Evolutionary conservation across 2,888 invertebrate genomes (phyloP), one percentile per base, ranked within the genome.

Genomic region (Pimpla rufipes): DNA sequence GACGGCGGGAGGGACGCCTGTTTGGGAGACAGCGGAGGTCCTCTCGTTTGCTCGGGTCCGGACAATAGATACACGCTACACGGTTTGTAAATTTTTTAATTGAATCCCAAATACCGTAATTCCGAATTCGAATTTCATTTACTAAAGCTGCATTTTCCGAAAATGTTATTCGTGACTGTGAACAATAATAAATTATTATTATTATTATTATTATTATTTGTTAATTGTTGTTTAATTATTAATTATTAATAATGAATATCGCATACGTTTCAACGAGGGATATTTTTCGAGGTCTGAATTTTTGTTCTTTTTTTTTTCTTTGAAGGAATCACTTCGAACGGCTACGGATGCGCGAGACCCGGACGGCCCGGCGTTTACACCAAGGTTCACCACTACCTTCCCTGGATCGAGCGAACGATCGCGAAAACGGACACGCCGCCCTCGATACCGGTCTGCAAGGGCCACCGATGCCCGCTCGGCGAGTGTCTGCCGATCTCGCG

Each of bases 331-430:
- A 97, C 97, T 0, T 97, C 97, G 87, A 97, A 97, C 90, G 97
- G 97, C 0, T 97, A 97, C 90, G 97, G 97, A 0, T 97, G 97
- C 92, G 97, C 97, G 0, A 94, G 97, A 85, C 96, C 97, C 0
- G 96, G 96, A 90, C 94, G 97, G 7, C 97, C 97, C 16, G 97
- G 97, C 47, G 97, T 97, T 59, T 97, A 97, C 93, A 97, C 97
- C 0, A 97, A 97, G 93, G 96, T 97, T 21, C 95, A 95, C 21
- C 95, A 96, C 92, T 97, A 97, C 92, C 93, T 96, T 52, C 94
- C 95, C 35, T 97, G 97, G 97, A 96, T 97, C 80, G 94, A 96
- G 88, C 93, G 94, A 59, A 94, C 95, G 16, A 95, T 96, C 87
- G 83, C 89, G 0, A 86, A 85, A 4, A 82, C 86, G 7, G 90